Evolutionary conservation across 92 coral and sea anemone species (phyloP), one percentile per base, ranked within the genome.

Genomic region (Meandrina meandrites): DNA sequence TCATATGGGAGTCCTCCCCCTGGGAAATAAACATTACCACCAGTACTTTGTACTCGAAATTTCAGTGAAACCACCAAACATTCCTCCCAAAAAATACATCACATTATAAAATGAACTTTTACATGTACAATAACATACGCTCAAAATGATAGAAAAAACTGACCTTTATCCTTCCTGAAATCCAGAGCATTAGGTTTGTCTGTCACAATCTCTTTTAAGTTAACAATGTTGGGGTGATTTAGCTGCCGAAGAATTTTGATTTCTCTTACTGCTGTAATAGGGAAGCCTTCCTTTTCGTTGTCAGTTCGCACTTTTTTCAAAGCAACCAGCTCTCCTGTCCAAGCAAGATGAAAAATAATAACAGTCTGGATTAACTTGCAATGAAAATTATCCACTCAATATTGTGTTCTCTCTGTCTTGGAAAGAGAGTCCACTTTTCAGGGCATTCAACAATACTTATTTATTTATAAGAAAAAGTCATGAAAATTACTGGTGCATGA

Each of bases 231-330:
- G 9, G 91, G 94, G 40, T 97, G 99, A 81, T 92, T 92, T 58
- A 97, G 91, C 89, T 97, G 99, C 19, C 99, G 88, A 66, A 97
- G 92, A 54, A 97, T 97, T 89, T 97, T 97, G 86, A 97, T 97
- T 80, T 97, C 99, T 79, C 99, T 90, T 16, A 97, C 99, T 56
- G 99, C 99, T 67, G 99, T 97, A 75, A 97, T 97, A 28, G 99
- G 99, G 60, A 97, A 97, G 19, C 99, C 99, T 90, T 97, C 99
- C 86, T 97, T 97, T 85, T 97, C 99, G 76, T 97, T 97, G 88
- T 97, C 99, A 32, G 98, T 93, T 31, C 99, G 94, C 42, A 97
- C 99, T 81, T 97, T 97, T 90, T 97, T 97, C 89, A 97, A 19
- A 19, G 97, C 99, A 37, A 97, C 99, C 87, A 97, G 84, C 81